Conservation (phyloP, 1,140 invertebrate genomes). For the Pachypsylla venusta region DNA sequence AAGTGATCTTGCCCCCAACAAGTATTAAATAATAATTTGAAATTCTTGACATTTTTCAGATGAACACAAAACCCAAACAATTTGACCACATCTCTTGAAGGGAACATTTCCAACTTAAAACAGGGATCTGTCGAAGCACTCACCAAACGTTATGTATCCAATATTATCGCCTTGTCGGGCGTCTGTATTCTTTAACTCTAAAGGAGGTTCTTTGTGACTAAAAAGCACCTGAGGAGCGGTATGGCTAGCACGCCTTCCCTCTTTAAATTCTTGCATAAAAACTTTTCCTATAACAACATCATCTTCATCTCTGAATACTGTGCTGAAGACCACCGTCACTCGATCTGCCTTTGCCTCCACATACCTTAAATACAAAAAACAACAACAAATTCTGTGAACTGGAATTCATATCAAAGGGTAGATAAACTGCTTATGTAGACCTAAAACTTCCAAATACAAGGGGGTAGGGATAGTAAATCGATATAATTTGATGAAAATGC, state of each 20-base stretch:
- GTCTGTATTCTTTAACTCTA: slow-evolving; percentile 86
- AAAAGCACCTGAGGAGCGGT: slow-evolving; percentile 86
- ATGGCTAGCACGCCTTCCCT: slow-evolving; percentile 90
- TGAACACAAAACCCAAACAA: too few species aligned
- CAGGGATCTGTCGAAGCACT: slow-evolving; percentile 28
- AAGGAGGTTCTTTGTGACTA: slow-evolving; percentile 87
- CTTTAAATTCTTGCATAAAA: slow-evolving; percentile 97
- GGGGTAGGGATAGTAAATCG: too few species aligned
- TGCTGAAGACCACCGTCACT: slow-evolving; percentile 98
- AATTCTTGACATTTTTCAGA: too few species aligned
- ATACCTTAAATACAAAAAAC: slow-evolving; percentile 78
- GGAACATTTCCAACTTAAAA: too few species aligned
- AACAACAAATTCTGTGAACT: too few species aligned
- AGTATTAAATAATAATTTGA: too few species aligned
- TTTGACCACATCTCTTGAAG: too few species aligned
- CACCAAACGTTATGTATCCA: slow-evolving; percentile 98
- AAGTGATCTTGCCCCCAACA: too few species aligned
- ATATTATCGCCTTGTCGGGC: slow-evolving; percentile 93
- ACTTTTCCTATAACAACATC: slow-evolving; percentile 98
- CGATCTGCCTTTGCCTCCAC: slow-evolving; percentile 95
- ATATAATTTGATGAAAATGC: too few species aligned
- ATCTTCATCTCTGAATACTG: slow-evolving; percentile 95
- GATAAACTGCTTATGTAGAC: too few species aligned
- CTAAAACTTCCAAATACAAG: too few species aligned
- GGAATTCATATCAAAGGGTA: too few species aligned